Base-by-base conservation (phyloP, 1,140 invertebrate genomes). In the Drosophila sturtevanti region DNA sequence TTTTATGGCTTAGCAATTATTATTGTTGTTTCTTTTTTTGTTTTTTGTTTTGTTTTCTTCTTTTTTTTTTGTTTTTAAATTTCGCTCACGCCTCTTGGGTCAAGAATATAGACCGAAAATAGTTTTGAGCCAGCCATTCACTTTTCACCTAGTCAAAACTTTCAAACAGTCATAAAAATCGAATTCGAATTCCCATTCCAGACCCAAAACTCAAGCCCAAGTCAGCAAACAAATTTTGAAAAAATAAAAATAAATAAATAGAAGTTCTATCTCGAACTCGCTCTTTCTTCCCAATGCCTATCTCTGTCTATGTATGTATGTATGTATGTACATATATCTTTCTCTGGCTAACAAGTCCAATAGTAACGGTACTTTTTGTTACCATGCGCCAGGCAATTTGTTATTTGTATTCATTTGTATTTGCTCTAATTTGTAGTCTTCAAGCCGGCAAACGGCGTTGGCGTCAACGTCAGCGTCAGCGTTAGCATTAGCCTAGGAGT, bases 371-470 rank as follows among this genome's bases (percentile, higher is more conserved):
- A 87, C 74, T 62, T 87, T 48, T 87, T 87, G 82, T 86, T 86
- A 72, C 82, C 82, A 86, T 87, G 82, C 82, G 79, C 82, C 44
- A 62, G 55, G 75, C 82, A 79, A 86, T 87, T 86, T 87, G 74
- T 87, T 87, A 77, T 81, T 77, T 75, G 71, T 70, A 79, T 79
- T 86, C 76, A 67, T 75, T 69, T 77, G 77, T 80, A 86, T 87
- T 82, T 82, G 82, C 76, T 87, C 82, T 87, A 87, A 87, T 87
- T 87, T 87, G 82, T 87, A 87, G 81, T 75, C 82, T 68, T 69
- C 55, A 70, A 60, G 69, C 54, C 24, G 52, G 31, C 48, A 31
- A 31, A 31, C 27, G 27, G 27, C 27, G 27, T 31, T 31, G 27
- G 27, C 27, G 27, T 31, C 27, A 31, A 0, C 22, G 2, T 24